phyloP scores from a whole-genome alignment of 30 jellyfish, hydroid and myxozoan genomes.

The Phacellophora camtschatica region DNA sequence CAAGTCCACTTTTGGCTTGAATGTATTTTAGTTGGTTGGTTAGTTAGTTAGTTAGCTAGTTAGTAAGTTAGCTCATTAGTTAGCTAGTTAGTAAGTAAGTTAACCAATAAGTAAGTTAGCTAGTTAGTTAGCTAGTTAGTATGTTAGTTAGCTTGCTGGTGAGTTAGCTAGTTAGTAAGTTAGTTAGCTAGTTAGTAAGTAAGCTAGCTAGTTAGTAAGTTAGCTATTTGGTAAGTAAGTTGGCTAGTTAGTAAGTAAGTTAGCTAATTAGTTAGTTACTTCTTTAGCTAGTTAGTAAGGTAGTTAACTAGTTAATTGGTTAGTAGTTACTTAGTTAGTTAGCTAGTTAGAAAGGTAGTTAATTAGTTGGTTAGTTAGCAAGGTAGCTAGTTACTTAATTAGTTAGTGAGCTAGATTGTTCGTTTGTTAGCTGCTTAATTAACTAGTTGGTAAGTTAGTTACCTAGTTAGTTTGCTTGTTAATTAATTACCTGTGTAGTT shows the following conservation, averaged over 20 bases:
- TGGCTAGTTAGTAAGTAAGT: not conserved
- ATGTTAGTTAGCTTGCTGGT: too few relatives aligned
- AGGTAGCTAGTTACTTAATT: not conserved
- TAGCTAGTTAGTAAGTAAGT: too few relatives aligned
- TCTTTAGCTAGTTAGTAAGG: not conserved
- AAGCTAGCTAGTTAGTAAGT: not conserved
- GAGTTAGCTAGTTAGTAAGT: too few relatives aligned
- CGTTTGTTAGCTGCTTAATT: not conserved
- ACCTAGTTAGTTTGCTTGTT: not conserved
- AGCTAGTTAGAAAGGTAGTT: not conserved
- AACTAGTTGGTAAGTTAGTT: not conserved
- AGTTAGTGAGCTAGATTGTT: not conserved
- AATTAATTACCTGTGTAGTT: too few relatives aligned
- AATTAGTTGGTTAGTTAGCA: not conserved
- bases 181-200: not conserved
- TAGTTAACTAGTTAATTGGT: not conserved
- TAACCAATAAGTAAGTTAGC: too few relatives aligned
- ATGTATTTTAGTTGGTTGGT: too few relatives aligned
- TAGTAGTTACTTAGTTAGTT: not conserved
- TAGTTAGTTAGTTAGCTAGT: too few relatives aligned
- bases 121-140: too few relatives aligned
- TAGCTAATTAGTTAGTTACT: not conserved
- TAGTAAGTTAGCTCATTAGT: too few relatives aligned
- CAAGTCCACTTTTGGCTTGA: too few relatives aligned
- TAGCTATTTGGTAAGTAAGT: not conserved